Base-by-base conservation (phyloP, 2,797 vertebrate species). In the Notoglanidium macrostoma region DNA sequence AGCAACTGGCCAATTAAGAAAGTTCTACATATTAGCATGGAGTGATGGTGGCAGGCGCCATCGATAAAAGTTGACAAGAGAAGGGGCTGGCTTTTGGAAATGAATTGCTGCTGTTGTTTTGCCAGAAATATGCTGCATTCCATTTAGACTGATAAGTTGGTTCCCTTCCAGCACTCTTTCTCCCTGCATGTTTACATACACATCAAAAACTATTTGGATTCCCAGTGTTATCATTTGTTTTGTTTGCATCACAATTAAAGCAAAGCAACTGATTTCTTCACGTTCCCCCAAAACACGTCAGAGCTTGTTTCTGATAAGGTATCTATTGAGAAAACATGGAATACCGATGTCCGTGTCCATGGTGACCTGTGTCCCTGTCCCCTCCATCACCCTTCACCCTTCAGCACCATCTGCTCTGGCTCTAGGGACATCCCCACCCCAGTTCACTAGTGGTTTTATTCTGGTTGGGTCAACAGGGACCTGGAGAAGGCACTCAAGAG, bases 381-480 rank as follows among this genome's bases (percentile, higher is more conserved):
- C 82, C 68, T 84, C 67, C 59, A 63, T 89, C 87, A 93, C 89
- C 85, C 85, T 57, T 91, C 65, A 83, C 79, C 59, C 59, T 81
- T 81, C 89, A 85, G 32, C 63, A 90, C 94, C 94, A 95, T 95
- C 95, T 96, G 95, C 94, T 93, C 89, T 72, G 88, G 72, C 86
- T 92, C 86, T 74, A 79, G 88, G 88, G 88, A 89, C 79, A 79
- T 84, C 81, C 40, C 63, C 89, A 86, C 46, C 63, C 63, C 10
- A 1, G 91, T 90, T 92, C 88, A 87, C 83, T 88, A 86, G 49
- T 67, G 84, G 89, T 88, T 86, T 86, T 83, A 35, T 79, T 86
- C 61, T 40, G 49, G 35, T 7, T 63, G 51, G 79, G 65, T 70
- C 87, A 87, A 84, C 21, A 83, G 73, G 67, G 82, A 78, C 76